A percentile compares a stretch with the other conserved stretches of the same genome.
Evolutionary conservation across 2,113 vertebrate genomes (phyloP).

Genomic region (Dromaius novaehollandiae): DNA sequence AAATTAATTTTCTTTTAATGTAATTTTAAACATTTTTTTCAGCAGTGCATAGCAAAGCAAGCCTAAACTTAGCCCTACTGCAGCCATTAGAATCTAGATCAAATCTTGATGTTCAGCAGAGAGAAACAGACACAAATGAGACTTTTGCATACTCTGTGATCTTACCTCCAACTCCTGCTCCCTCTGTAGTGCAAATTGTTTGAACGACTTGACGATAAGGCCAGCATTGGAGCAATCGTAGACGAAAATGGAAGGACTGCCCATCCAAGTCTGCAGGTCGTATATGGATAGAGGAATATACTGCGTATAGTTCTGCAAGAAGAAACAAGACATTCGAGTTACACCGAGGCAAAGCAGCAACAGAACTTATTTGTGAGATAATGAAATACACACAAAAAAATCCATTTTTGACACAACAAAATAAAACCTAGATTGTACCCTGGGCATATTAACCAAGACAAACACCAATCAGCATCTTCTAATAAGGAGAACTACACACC

Average conservation of each 20-base stretch:
- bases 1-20: background rate
- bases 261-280: constrained; percentile 99
- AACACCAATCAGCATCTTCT: background rate
- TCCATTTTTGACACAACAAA: background rate
- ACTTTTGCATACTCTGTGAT: background rate
- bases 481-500: fast-evolving
- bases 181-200: constrained; percentile 96
- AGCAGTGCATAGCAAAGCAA: background rate
- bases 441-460: fast-evolving
- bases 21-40: background rate
- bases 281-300: constrained; percentile 98
- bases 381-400: fast-evolving
- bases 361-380: fast-evolving
- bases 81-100: background rate
- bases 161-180: constrained; percentile 98
- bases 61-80: background rate
- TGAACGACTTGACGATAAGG: constrained; percentile 97
- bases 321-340: background rate
- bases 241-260: constrained; percentile 97
- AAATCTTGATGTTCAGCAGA: background rate
- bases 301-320: constrained; percentile 94
- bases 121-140: background rate
- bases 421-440: fast-evolving
- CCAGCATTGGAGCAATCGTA: constrained; percentile 98
- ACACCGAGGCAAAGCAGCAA: background rate